phyloP scores from a whole-genome alignment of 2,888 invertebrate genomes.

The Rotaria macrura region DNA sequence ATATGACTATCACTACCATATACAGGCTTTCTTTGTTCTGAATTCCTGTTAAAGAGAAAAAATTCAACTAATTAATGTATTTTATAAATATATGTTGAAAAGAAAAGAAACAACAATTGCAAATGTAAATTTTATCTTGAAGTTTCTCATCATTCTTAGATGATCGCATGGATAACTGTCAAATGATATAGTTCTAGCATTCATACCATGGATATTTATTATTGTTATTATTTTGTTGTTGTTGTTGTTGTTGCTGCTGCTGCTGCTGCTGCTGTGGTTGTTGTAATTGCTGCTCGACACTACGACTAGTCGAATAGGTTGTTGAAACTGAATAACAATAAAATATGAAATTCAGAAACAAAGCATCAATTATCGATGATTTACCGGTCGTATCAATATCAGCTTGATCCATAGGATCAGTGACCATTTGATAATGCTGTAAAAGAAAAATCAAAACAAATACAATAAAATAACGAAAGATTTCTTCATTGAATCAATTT shows the following conservation, averaged over 20 bases:
- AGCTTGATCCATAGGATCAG: background rate
- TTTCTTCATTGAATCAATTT: background rate
- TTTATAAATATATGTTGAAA: too few relatives aligned
- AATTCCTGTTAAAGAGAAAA: background rate
- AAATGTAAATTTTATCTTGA: too few relatives aligned
- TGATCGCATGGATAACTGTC: too few relatives aligned
- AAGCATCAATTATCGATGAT: background rate
- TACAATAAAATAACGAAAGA: too few relatives aligned
- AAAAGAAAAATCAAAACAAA: background rate
- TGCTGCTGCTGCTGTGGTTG: background rate
- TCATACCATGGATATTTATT: background rate
- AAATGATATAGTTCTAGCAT: background rate
- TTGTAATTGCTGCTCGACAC: background rate
- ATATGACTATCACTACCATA: constrained; percentile 15
- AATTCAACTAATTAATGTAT: background rate
- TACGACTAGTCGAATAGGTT: background rate
- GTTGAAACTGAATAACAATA: background rate
- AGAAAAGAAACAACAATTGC: too few relatives aligned
- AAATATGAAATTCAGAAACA: background rate
- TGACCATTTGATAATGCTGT: background rate
- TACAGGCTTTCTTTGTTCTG: background rate
- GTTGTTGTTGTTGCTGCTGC: background rate
- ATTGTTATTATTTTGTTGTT: background rate
- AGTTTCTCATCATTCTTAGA: too few relatives aligned
- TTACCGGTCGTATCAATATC: background rate